Conservation (phyloP, 2,113 vertebrate species). For the Stegastes partitus region DNA sequence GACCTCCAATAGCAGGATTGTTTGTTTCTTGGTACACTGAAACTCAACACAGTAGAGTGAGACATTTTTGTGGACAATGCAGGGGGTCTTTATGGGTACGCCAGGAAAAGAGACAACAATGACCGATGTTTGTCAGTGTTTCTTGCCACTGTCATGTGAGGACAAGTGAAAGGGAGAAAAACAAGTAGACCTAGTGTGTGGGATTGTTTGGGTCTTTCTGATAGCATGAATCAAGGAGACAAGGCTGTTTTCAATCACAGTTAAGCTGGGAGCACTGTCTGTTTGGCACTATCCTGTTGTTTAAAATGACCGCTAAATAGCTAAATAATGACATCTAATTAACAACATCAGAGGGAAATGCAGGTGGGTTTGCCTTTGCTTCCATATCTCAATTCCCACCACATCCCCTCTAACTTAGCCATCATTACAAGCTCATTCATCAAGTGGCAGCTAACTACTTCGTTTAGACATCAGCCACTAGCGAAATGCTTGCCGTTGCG, state of each 20-base stretch:
- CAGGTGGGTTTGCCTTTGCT: constrained; percentile 72
- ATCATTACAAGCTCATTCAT: constrained; percentile 79
- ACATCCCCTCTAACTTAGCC: constrained; percentile 67
- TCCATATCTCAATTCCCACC: constrained; percentile 67
- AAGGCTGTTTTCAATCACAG: constrained; percentile 67
- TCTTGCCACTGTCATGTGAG: constrained; percentile 49
- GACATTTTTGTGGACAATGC: constrained; percentile 70
- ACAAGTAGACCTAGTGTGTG: constrained; percentile 31
- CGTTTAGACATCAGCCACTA: constrained; percentile 68
- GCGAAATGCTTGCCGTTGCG: constrained; percentile 51
- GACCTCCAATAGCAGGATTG: constrained; percentile 70
- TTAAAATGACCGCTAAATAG: constrained; percentile 74
- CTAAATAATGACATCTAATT: constrained; percentile 75
- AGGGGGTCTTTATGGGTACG: constrained; percentile 54
- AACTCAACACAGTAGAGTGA: constrained; percentile 68
- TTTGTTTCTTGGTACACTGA: constrained; percentile 66
- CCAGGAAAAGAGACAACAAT: constrained; percentile 51
- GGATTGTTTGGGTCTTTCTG: constrained; percentile 60
- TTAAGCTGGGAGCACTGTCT: constrained; percentile 64
- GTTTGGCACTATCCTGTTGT: constrained; percentile 62
- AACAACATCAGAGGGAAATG: constrained; percentile 69
- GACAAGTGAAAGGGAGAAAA: constrained; percentile 33
- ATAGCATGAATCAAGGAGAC: constrained; percentile 51
- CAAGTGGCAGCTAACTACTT: constrained; percentile 64
- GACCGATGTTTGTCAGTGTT: constrained; percentile 38